These are phyloP conservation scores for Samia ricini DNA, from an alignment of 1,140 invertebrate species.

Conservation along the genomic window DNA sequence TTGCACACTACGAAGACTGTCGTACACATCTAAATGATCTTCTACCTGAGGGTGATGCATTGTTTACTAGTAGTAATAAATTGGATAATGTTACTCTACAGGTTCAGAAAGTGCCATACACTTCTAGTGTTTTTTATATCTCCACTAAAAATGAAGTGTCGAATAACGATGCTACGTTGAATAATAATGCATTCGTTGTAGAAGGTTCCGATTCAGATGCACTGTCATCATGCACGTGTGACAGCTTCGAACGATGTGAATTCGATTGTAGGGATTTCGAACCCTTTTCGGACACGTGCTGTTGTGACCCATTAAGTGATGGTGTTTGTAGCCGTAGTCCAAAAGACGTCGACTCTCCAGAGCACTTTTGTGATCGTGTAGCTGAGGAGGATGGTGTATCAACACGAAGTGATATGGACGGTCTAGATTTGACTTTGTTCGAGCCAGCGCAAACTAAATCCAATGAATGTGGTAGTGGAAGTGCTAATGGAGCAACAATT, in stretches of 20 bases:
- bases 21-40: slow-evolving; percentile 52
- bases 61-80: slow-evolving; percentile 30
- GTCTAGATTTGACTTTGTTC: slow-evolving; percentile 82
- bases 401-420: slow-evolving; percentile 82
- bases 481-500: slow-evolving; percentile 46
- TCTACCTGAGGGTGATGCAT: slow-evolving; percentile 42
- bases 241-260: slow-evolving; percentile 75
- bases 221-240: slow-evolving; percentile 71
- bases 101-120: slow-evolving; percentile 69
- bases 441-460: slow-evolving; percentile 78
- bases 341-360: slow-evolving; percentile 70
- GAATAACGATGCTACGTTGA: slow-evolving; percentile 42
- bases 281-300: slow-evolving; percentile 78
- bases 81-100: slow-evolving; percentile 50
- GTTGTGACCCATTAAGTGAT: slow-evolving; percentile 72
- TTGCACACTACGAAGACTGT: slow-evolving; percentile 73
- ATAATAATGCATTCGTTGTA: slow-evolving; percentile 59
- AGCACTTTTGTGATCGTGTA: slow-evolving; percentile 63
- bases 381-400: slow-evolving; percentile 70
- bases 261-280: slow-evolving; percentile 78
- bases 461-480: slow-evolving; percentile 46
- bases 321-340: slow-evolving; percentile 73
- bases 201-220: slow-evolving; percentile 69
- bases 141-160: slow-evolving; percentile 55
- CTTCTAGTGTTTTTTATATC: slow-evolving; percentile 68